A percentile compares a stretch with the other conserved stretches of the same genome.
These are phyloP conservation scores for Panthera tigris DNA, from an alignment of 2,113 vertebrate genomes.

Conservation along the genomic window DNA sequence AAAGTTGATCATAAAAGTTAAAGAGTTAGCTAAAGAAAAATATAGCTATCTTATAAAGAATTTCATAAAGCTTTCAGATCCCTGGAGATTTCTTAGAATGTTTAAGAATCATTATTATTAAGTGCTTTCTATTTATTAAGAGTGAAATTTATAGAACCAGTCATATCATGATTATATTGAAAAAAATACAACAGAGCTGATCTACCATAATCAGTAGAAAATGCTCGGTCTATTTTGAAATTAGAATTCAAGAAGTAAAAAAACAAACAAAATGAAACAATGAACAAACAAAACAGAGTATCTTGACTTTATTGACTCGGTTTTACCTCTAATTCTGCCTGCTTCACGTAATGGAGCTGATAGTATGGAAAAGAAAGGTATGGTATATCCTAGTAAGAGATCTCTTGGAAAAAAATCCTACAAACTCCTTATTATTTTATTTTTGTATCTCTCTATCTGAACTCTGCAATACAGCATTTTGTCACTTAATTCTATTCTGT, in stretches of 20 bases:
- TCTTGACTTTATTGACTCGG: background rate
- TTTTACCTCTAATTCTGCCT: background rate
- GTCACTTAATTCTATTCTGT: background rate
- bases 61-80: background rate
- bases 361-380: fast-evolving
- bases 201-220: background rate
- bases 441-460: background rate
- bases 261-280: background rate
- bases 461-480: background rate
- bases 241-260: background rate
- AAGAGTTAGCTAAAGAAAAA: background rate
- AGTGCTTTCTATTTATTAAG: background rate
- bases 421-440: background rate
- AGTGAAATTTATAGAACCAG: background rate
- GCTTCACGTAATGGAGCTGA: background rate
- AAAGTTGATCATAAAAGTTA: background rate
- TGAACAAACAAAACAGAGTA: background rate
- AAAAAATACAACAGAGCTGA: background rate
- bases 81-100: background rate
- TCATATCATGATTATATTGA: background rate
- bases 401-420: background rate
- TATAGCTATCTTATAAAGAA: background rate
- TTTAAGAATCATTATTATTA: background rate
- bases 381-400: background rate
- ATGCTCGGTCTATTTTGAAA: background rate